phyloP scores from a whole-genome alignment of 2,888 invertebrate species.

The Aleiodes testaceus region DNA sequence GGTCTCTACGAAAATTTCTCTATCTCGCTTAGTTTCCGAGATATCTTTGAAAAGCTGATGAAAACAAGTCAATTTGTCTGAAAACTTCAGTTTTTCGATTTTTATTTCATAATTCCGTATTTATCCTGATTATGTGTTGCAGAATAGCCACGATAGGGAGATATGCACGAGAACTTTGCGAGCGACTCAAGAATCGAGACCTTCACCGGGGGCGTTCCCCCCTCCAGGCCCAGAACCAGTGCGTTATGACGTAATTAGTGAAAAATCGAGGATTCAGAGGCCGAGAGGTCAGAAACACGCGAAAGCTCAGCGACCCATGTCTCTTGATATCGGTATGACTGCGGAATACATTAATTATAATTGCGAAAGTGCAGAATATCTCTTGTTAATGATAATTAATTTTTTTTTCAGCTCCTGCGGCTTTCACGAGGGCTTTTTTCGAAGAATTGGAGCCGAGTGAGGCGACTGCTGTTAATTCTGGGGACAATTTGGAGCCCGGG shows the following conservation, averaged over 20 bases:
- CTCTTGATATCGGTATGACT: slow-evolving; percentile 63
- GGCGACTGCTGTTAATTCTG: slow-evolving; percentile 52
- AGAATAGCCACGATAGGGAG: slow-evolving; percentile 73
- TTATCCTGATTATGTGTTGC: slow-evolving; percentile 53
- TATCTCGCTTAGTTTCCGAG: too few relatives aligned
- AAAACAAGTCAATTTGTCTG: too few relatives aligned
- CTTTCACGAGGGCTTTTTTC: slow-evolving; percentile 60
- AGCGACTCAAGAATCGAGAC: slow-evolving; percentile 67
- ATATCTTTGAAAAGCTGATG: too few relatives aligned
- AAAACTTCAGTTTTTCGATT: too few relatives aligned
- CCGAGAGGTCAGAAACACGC: slow-evolving; percentile 46
- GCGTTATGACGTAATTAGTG: slow-evolving; percentile 42
- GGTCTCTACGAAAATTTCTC: too few relatives aligned
- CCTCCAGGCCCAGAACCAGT: slow-evolving; percentile 66
- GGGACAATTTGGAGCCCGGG: slow-evolving; percentile 54
- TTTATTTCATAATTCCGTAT: too few relatives aligned
- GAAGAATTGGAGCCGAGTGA: slow-evolving; percentile 60
- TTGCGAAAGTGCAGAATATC: slow-evolving; percentile 22
- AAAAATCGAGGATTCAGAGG: slow-evolving; percentile 37
- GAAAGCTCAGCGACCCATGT: slow-evolving; percentile 60
- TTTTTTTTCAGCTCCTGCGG: slow-evolving; percentile 59
- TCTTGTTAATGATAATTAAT: slow-evolving; percentile 46
- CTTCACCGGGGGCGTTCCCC: slow-evolving; percentile 76
- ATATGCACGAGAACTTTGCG: slow-evolving; percentile 69
- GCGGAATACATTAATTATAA: slow-evolving; percentile 49